phyloP scores from a whole-genome alignment of 2,113 vertebrate genomes.

The Burhinus bistriatus region DNA sequence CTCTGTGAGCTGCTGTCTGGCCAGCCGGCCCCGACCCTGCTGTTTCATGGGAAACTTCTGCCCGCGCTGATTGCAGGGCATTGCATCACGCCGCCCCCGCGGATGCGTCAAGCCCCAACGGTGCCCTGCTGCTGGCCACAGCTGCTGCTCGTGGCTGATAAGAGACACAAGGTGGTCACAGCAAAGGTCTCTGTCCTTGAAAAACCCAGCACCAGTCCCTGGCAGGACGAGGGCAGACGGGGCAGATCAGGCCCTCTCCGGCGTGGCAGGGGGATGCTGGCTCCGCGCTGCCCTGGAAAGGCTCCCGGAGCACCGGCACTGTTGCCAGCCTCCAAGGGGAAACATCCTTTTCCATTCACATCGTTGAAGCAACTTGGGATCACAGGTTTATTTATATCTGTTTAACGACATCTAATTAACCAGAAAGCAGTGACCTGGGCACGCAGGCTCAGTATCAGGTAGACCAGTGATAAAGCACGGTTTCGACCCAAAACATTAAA shows the following conservation, averaged over 20 bases:
- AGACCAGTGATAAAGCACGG: fast-evolving
- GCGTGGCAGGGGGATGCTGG: neutral
- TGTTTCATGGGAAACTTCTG: neutral
- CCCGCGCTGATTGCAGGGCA: neutral
- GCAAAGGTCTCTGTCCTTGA: neutral
- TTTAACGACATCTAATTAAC: fast-evolving
- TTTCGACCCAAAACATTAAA: neutral
- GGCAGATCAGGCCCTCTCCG: neutral
- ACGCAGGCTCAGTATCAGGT: fast-evolving
- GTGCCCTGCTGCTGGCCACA: neutral
- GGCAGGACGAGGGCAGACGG: neutral
- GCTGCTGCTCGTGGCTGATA: neutral
- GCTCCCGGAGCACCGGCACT: neutral
- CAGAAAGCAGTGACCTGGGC: neutral
- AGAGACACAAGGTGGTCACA: neutral
- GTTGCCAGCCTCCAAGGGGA: fast-evolving
- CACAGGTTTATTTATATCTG: neutral
- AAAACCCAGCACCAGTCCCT: fast-evolving
- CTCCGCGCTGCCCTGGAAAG: neutral
- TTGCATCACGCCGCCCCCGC: neutral
- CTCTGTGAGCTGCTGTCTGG: neutral
- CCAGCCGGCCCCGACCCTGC: neutral
- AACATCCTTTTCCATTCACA: fast-evolving
- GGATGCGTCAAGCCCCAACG: neutral
- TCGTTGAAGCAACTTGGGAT: fast-evolving